Evolutionary conservation across 2,113 vertebrate species (phyloP).

Genomic region (Carassius carassius): DNA sequence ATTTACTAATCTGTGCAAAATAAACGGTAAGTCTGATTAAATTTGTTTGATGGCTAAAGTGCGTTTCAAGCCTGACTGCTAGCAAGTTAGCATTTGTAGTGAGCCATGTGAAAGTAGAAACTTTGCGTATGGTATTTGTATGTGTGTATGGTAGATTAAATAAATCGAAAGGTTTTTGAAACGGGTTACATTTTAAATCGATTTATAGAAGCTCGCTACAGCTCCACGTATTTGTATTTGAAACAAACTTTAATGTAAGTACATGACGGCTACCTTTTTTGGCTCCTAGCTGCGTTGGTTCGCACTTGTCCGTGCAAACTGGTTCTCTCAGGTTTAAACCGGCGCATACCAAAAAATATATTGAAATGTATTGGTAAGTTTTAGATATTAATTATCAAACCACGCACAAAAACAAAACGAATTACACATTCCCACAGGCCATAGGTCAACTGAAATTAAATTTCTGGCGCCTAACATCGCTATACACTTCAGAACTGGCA

Average conservation of each 20-base stretch:
- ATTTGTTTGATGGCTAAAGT: not conserved
- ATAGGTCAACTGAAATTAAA: not conserved
- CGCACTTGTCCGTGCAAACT: not conserved
- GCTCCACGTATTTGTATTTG: not conserved
- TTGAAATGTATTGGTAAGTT: not conserved
- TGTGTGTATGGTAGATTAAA: not conserved
- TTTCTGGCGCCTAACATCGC: not conserved
- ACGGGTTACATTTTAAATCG: not conserved
- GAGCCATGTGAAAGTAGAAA: constrained; percentile 24
- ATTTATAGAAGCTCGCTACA: not conserved
- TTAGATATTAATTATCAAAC: not conserved
- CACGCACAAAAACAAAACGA: not conserved
- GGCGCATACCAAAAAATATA: not conserved
- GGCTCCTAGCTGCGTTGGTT: not conserved
- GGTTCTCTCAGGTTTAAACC: constrained; percentile 42
- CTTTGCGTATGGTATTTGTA: not conserved
- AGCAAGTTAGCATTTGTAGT: constrained; percentile 22
- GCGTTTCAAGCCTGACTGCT: not conserved
- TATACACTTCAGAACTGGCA: not conserved
- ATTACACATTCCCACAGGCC: not conserved
- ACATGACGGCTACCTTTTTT: constrained; percentile 14
- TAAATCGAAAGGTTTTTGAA: not conserved
- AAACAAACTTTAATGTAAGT: not conserved
- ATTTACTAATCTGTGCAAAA: not conserved
- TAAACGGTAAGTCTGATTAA: constrained; percentile 16